phyloP scores from a whole-genome alignment of 2,888 invertebrate genomes.

The Leptogaster cylindrica region DNA sequence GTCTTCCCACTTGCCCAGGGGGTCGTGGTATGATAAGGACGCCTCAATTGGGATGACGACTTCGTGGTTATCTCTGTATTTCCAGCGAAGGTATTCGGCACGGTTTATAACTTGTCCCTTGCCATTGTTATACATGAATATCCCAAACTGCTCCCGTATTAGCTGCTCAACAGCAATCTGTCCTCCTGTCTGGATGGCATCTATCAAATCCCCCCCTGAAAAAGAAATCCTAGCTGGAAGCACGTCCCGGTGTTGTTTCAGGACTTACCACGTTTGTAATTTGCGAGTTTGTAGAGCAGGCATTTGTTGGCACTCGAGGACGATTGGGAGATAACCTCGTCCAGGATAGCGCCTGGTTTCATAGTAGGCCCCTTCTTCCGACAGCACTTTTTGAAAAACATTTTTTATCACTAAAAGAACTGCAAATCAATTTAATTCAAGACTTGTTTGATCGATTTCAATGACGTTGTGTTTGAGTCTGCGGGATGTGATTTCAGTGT shows the following conservation, averaged over 20 bases:
- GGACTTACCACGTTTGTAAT: conserved; percentile 81
- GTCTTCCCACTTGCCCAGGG: conserved; percentile 85
- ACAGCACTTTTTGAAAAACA: conserved; percentile 57
- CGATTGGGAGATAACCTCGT: conserved; percentile 87
- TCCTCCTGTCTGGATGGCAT: conserved; percentile 85
- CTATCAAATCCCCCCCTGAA: conserved; percentile 82
- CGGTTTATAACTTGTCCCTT: conserved; percentile 84
- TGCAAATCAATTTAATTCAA: too few relatives aligned
- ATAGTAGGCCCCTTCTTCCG: conserved; percentile 61
- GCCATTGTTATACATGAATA: conserved; percentile 87
- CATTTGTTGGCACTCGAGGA: conserved; percentile 82
- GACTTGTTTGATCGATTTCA: too few relatives aligned
- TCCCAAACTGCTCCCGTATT: conserved; percentile 83
- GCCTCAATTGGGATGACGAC: conserved; percentile 87
- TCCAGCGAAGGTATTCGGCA: conserved; percentile 89
- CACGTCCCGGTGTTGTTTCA: background rate
- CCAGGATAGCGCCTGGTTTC: conserved; percentile 78
- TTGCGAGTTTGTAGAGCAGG: conserved; percentile 83
- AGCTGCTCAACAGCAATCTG: conserved; percentile 82
- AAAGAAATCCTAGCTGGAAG: too few relatives aligned
- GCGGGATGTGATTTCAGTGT: too few relatives aligned
- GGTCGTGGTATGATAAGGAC: conserved; percentile 83
- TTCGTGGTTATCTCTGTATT: conserved; percentile 83
- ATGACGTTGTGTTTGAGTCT: too few relatives aligned
- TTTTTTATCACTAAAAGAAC: too few relatives aligned